Percentiles rank a stretch among this genome's conserved stretches.
These are phyloP conservation scores for Amblyjoppa proteus DNA, from an alignment of 2,888 invertebrate genomes.

Conservation along the genomic window DNA sequence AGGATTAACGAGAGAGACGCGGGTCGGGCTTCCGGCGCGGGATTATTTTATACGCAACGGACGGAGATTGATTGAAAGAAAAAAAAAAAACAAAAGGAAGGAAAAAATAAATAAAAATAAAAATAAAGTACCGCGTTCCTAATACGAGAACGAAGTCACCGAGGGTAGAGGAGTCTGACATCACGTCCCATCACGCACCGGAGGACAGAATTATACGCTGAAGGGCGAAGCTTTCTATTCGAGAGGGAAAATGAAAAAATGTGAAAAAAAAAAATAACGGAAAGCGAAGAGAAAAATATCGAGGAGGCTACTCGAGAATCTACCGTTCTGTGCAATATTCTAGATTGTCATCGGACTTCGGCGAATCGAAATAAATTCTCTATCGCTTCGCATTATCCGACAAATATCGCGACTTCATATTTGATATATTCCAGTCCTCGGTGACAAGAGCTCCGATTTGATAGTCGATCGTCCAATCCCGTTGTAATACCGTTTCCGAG, in stretches of 20 bases:
- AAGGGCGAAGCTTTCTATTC: conserved; percentile 10
- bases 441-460: not conserved
- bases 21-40: conserved; percentile 59
- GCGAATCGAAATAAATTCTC: conserved; percentile 6
- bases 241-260: not conserved
- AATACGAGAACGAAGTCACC: conserved; percentile 43
- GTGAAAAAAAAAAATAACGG: not conserved
- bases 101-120: conserved; percentile 41
- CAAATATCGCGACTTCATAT: not conserved
- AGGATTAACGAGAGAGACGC: conserved; percentile 72
- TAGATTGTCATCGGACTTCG: conserved; percentile 16
- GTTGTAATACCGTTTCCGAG: no score
- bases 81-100: conserved; percentile 32
- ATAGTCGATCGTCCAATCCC: no score
- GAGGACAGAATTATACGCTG: conserved; percentile 52
- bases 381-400: not conserved
- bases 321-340: not conserved
- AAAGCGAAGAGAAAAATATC: conserved; percentile 38
- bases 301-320: conserved; percentile 28
- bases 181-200: conserved; percentile 41
- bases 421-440: not conserved
- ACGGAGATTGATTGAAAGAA: conserved; percentile 71
- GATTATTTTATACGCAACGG: conserved; percentile 70
- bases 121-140: conserved; percentile 2
- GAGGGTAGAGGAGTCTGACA: conserved; percentile 42